Conservation (phyloP, 2,113 vertebrate genomes). For the Rhinolophus sinicus region DNA sequence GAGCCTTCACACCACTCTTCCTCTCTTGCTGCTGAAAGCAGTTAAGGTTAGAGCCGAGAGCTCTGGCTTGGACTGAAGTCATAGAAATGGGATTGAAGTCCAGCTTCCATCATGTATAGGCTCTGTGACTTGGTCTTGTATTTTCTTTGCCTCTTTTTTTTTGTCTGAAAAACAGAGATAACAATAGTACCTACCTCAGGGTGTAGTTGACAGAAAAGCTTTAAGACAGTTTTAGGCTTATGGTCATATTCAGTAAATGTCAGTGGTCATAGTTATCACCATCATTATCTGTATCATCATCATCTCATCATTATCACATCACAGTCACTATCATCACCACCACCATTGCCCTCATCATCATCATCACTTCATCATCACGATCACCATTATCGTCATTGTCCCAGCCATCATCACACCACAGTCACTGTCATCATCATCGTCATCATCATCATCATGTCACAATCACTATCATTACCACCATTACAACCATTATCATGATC, state of each 20-base stretch:
- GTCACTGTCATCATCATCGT: neutral
- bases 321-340: neutral
- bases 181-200: neutral
- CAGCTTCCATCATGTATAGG: neutral
- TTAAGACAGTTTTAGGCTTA: neutral
- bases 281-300: neutral
- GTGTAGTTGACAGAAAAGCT: neutral
- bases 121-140: neutral
- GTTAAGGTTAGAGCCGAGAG: neutral
- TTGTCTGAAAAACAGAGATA: neutral
- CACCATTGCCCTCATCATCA: neutral
- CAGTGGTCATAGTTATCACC: neutral
- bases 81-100: neutral
- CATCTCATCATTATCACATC: neutral
- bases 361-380: neutral
- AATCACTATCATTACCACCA: neutral
- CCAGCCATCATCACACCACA: neutral
- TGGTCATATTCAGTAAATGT: neutral
- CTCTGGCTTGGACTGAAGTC: neutral
- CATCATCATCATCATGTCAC: neutral
- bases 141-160: neutral
- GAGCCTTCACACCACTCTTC: neutral
- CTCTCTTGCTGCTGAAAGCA: neutral
- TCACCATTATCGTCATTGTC: neutral
- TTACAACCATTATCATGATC: too few species aligned